Evolutionary conservation across 2,888 invertebrate genomes (phyloP).

Genomic region (Allygus modestus): DNA sequence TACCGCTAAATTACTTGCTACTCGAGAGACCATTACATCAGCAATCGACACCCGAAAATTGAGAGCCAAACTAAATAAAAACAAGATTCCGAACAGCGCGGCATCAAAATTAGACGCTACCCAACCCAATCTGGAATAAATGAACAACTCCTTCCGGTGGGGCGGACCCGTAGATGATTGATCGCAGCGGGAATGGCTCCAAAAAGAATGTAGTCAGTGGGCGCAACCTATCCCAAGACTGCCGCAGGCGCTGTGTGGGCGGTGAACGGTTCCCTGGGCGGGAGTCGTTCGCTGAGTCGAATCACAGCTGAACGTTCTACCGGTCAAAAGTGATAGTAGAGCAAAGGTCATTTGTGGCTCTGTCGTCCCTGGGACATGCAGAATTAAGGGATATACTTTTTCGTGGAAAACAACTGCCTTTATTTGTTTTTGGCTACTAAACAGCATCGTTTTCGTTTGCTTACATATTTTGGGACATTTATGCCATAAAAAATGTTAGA

Average conservation of each 20-base stretch:
- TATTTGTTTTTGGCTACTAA: too few relatives aligned
- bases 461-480: too few relatives aligned
- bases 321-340: not conserved
- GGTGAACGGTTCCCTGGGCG: constrained; percentile 31
- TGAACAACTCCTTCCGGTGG: constrained; percentile 59
- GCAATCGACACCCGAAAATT: constrained; percentile 56
- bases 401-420: too few relatives aligned
- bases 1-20: constrained; percentile 18
- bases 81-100: constrained; percentile 45
- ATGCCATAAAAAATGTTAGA: too few relatives aligned
- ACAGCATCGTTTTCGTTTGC: too few relatives aligned
- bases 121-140: constrained; percentile 54
- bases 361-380: not conserved
- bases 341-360: not conserved
- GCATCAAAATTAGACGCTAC: constrained; percentile 53
- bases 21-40: constrained; percentile 3
- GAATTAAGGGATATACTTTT: not conserved
- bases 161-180: constrained; percentile 41
- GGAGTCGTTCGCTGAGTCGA: constrained; percentile 42
- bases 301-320: not conserved
- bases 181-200: constrained; percentile 52
- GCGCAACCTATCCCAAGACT: constrained; percentile 58
- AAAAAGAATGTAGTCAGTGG: constrained; percentile 57
- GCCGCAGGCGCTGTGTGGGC: constrained; percentile 48
- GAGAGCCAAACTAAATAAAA: constrained; percentile 53